Percentiles rank a stretch among this genome's conserved stretches.
phyloP scores from a whole-genome alignment of 2,888 invertebrate genomes.

The Cryptus armator region DNA sequence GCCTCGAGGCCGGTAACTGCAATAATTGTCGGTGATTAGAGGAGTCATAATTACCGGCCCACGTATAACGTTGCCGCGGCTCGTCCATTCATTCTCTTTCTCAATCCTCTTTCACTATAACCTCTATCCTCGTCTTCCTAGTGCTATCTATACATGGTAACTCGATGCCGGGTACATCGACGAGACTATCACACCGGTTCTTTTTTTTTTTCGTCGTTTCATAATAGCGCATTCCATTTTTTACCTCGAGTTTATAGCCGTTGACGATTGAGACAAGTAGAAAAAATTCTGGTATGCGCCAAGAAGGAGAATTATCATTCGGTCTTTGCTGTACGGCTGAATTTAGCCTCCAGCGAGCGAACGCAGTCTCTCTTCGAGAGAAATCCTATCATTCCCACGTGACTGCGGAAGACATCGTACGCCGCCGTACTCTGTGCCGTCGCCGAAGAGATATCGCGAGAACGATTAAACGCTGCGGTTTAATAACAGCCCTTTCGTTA shows the following conservation, averaged over 20 bases:
- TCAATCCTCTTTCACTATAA: conserved; percentile 57
- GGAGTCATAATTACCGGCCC: conserved; percentile 82
- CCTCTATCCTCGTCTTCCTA: conserved; percentile 35
- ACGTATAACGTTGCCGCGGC: conserved; percentile 70
- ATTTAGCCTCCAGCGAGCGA: conserved; percentile 4
- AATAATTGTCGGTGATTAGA: conserved; percentile 84
- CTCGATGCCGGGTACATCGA: conserved; percentile 15
- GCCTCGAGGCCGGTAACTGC: conserved; percentile 82
- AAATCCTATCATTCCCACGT: conserved; percentile 67
- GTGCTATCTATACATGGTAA: conserved; percentile 23
- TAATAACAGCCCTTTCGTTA: conserved; percentile 81
- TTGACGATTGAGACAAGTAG: conserved; percentile 23
- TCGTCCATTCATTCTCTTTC: conserved; percentile 79
- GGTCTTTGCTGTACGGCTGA: neutral
- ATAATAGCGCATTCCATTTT: conserved; percentile 9
- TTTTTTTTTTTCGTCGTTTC: conserved; percentile 1
- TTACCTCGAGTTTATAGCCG: conserved; percentile 12
- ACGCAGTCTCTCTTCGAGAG: conserved; percentile 15
- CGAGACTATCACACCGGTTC: conserved; percentile 9
- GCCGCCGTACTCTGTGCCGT: conserved; percentile 26
- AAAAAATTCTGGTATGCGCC: neutral
- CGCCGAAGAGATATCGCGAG: conserved; percentile 71
- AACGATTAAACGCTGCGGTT: conserved; percentile 81
- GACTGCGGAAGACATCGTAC: conserved; percentile 62
- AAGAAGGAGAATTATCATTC: conserved; percentile 44